Conservation (phyloP, 2,113 vertebrate species). For the Ophthalmolycus amberensis region DNA sequence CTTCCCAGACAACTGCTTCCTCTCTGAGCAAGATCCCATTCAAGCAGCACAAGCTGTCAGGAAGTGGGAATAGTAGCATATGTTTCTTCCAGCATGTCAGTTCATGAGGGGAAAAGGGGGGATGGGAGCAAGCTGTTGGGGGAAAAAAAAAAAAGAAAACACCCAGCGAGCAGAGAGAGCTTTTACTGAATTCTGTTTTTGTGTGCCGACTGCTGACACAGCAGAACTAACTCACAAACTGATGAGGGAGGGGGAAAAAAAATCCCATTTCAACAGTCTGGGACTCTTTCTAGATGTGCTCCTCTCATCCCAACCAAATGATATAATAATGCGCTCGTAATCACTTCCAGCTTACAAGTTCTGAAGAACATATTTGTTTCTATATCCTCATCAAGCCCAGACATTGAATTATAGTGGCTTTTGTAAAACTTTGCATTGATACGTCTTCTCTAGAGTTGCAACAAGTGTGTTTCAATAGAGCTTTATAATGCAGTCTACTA, state of each 20-base stretch:
- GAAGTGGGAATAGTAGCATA: conserved; percentile 82
- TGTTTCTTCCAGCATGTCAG: conserved; percentile 86
- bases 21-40: conserved; percentile 78
- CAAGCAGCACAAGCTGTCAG: conserved; percentile 81
- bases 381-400: conserved; percentile 1
- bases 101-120: conserved; percentile 68
- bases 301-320: conserved; percentile 73
- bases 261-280: conserved; percentile 76
- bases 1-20: conserved; percentile 75
- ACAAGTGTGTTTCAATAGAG: neutral
- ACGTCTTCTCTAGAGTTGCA: neutral
- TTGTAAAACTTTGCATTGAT: conserved; percentile 1
- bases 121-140: conserved; percentile 80
- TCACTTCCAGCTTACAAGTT: conserved; percentile 76
- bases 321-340: conserved; percentile 76
- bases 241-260: conserved; percentile 75
- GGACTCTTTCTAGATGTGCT: conserved; percentile 72
- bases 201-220: conserved; percentile 85
- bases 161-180: conserved; percentile 72
- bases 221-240: conserved; percentile 82
- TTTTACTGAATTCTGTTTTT: conserved; percentile 86
- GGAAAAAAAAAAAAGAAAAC: conserved; percentile 57
- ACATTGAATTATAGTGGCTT: neutral
- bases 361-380: conserved; percentile 21
- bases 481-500: neutral